These are phyloP conservation scores for Corvus cornix DNA, from an alignment of 2,113 vertebrate species.

Conservation along the genomic window DNA sequence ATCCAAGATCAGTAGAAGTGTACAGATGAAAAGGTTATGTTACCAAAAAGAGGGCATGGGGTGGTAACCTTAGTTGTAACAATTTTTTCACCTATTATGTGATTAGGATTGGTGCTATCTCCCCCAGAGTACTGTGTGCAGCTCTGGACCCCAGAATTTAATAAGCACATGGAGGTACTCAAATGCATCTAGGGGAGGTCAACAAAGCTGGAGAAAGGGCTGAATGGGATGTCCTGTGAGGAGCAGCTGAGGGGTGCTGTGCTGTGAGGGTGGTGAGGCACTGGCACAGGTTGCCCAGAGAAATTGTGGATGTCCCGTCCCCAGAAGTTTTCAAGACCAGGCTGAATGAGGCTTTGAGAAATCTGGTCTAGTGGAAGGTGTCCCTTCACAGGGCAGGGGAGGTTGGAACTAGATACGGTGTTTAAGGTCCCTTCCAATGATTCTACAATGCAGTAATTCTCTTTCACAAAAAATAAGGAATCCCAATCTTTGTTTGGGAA, in stretches of 20 bases:
- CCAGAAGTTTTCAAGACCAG: neutral
- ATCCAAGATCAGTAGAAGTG: neutral
- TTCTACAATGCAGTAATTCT: neutral
- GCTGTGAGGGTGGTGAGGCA: too few species aligned
- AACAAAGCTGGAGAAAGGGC: neutral
- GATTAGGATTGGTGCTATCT: rapidly evolving
- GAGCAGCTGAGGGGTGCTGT: rapidly evolving
- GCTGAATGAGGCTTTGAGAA: neutral
- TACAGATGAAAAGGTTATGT: neutral
- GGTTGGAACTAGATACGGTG: too few species aligned
- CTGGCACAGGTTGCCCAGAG: neutral
- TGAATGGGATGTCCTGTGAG: neutral
- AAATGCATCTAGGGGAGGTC: rapidly evolving
- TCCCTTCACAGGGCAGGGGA: neutral
- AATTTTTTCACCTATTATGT: neutral
- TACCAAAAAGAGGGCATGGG: neutral
- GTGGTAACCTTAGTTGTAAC: neutral
- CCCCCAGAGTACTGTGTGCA: neutral
- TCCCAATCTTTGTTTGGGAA: neutral
- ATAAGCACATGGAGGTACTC: rapidly evolving
- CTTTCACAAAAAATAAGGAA: neutral
- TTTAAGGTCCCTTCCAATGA: neutral
- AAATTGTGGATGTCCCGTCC: neutral
- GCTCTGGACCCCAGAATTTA: neutral
- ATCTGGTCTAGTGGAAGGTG: neutral